Evolutionary conservation across 2,797 vertebrate species (phyloP).

Genomic region (Chromobotia macracanthus): DNA sequence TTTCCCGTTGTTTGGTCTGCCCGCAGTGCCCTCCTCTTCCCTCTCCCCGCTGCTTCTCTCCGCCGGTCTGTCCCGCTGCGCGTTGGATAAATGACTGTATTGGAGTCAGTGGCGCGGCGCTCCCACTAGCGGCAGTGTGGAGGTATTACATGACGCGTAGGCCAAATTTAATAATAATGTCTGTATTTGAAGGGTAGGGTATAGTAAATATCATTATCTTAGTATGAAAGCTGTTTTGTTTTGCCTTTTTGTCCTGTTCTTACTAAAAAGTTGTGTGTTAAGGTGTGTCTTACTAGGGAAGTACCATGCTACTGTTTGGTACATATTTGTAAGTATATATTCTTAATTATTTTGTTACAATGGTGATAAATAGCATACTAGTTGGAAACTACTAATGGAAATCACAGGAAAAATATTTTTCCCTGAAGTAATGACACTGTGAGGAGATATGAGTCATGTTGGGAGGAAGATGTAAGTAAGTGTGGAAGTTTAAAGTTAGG

Average conservation of each 20-base stretch:
- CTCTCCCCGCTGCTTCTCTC: slow-evolving; percentile 66
- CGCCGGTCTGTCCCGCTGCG: slow-evolving; percentile 50
- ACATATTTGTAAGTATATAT: background rate
- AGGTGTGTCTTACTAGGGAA: background rate
- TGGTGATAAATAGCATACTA: background rate
- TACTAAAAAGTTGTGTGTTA: too few relatives aligned
- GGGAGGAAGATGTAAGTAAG: background rate
- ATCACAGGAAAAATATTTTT: background rate
- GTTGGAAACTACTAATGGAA: too few relatives aligned
- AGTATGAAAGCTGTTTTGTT: too few relatives aligned
- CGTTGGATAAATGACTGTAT: slow-evolving; percentile 56
- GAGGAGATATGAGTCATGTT: background rate
- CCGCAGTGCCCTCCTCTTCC: slow-evolving; percentile 62
- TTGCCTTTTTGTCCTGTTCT: too few relatives aligned
- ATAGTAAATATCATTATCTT: too few relatives aligned
- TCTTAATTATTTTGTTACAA: too few relatives aligned
- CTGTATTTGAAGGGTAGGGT: too few relatives aligned
- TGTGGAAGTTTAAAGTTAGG: slow-evolving; percentile 4
- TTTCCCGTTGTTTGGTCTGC: slow-evolving; percentile 70
- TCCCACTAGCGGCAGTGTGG: slow-evolving; percentile 68
- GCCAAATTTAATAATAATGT: too few relatives aligned
- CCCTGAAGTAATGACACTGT: background rate
- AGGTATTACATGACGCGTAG: background rate
- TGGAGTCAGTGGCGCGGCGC: slow-evolving; percentile 46
- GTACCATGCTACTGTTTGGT: background rate